Conservation (phyloP, 2,113 vertebrate genomes). For the Calyptommatus sinebrachiatus region DNA sequence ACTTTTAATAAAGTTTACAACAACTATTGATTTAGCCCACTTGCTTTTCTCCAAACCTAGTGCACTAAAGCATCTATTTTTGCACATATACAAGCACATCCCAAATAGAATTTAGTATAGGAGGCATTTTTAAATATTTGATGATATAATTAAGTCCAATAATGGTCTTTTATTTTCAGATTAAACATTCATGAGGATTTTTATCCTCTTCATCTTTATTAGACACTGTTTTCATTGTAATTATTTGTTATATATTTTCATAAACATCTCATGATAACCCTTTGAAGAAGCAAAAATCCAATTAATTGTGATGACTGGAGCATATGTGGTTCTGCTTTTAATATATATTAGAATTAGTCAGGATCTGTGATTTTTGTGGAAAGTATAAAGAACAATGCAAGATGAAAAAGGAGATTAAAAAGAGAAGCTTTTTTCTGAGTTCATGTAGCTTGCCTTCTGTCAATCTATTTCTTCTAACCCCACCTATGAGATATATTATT, state of each 20-base stretch:
- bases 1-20: slow-evolving; percentile 42
- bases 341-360: not conserved
- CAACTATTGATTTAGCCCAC: slow-evolving; percentile 52
- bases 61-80: slow-evolving; percentile 23
- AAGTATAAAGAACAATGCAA: not conserved
- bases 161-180: slow-evolving; percentile 62
- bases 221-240: slow-evolving; percentile 58
- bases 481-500: not conserved
- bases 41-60: slow-evolving; percentile 53
- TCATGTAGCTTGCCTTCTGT: not conserved
- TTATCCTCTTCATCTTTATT: slow-evolving; percentile 64
- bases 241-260: slow-evolving; percentile 62
- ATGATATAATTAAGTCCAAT: slow-evolving; percentile 61
- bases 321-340: slow-evolving; percentile 13
- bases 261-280: slow-evolving; percentile 50
- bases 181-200: slow-evolving; percentile 63
- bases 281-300: slow-evolving; percentile 59
- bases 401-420: not conserved
- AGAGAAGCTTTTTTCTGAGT: not conserved
- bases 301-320: slow-evolving; percentile 44
- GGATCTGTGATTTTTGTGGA: not conserved
- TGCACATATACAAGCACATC: slow-evolving; percentile 56
- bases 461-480: not conserved
- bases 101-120: slow-evolving; percentile 52
- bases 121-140: slow-evolving; percentile 66